A percentile compares a stretch with the other conserved stretches of the same genome.
phyloP scores from a whole-genome alignment of 2,113 vertebrate genomes.

The Odocoileus virginianus region DNA sequence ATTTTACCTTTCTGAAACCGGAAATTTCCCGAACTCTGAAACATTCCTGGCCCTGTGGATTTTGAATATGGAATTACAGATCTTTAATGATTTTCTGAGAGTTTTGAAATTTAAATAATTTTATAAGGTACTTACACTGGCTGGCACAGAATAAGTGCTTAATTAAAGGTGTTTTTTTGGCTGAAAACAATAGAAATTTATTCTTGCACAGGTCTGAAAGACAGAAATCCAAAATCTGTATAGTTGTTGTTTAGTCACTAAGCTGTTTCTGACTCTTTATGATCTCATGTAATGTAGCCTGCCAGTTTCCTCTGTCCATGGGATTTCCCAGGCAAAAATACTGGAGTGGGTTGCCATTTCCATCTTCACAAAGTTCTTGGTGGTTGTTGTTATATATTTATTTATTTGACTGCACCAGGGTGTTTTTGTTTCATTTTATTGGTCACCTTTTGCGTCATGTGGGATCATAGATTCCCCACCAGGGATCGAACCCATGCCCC shows the following conservation, averaged over 20 bases:
- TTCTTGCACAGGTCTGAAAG: neutral
- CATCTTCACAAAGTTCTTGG: neutral
- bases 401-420: neutral
- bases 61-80: neutral
- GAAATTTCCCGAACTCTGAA: neutral
- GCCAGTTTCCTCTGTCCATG: neutral
- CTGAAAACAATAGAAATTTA: neutral
- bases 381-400: neutral
- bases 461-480: neutral
- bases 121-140: neutral
- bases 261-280: neutral
- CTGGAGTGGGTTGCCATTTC: neutral
- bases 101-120: conserved; percentile 7
- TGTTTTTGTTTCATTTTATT: neutral
- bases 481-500: neutral
- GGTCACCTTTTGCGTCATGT: neutral
- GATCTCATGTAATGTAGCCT: neutral
- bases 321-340: neutral
- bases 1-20: conserved; percentile 3
- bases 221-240: neutral
- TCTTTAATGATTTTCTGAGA: conserved; percentile 21
- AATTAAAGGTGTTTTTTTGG: neutral
- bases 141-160: neutral
- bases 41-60: neutral
- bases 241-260: neutral